phyloP scores from a whole-genome alignment of 1,140 invertebrate genomes.

The Aphelenchoides fujianensis region DNA sequence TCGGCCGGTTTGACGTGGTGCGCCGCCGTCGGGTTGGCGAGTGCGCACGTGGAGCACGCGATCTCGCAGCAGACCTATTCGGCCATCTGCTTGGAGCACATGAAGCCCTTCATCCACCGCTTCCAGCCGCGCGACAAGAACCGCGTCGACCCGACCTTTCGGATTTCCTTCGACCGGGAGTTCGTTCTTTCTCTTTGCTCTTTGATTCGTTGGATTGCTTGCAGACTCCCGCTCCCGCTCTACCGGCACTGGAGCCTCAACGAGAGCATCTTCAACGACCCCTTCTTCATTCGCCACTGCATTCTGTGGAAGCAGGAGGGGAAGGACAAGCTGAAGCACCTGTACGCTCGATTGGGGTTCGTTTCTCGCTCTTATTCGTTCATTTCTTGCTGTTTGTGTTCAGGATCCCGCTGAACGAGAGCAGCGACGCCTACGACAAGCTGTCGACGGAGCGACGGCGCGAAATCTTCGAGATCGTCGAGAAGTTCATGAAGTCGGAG shows the following conservation, averaged over 20 bases:
- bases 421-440: neutral
- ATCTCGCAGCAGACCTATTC: slow-evolving; percentile 12
- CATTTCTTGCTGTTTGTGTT: slow-evolving; percentile 9
- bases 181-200: neutral
- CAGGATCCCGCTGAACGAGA: slow-evolving; percentile 12
- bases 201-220: slow-evolving; percentile 6
- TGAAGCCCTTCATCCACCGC: slow-evolving; percentile 3
- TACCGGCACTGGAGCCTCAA: slow-evolving; percentile 18
- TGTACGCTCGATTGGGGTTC: slow-evolving; percentile 11
- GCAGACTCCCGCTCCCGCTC: slow-evolving; percentile 5
- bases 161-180: slow-evolving; percentile 16
- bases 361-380: neutral
- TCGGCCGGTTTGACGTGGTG: slow-evolving; percentile 3
- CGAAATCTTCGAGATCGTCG: slow-evolving; percentile 1
- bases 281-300: neutral
- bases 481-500: neutral
- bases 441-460: neutral
- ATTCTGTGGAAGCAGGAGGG: slow-evolving; percentile 11
- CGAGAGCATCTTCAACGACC: neutral
- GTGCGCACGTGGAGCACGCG: neutral
- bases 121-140: neutral
- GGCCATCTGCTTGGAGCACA: neutral
- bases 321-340: neutral
- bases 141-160: neutral
- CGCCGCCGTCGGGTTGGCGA: neutral